Conservation (phyloP, 2,797 vertebrate species). For the Poeciliopsis paucimaculata region DNA sequence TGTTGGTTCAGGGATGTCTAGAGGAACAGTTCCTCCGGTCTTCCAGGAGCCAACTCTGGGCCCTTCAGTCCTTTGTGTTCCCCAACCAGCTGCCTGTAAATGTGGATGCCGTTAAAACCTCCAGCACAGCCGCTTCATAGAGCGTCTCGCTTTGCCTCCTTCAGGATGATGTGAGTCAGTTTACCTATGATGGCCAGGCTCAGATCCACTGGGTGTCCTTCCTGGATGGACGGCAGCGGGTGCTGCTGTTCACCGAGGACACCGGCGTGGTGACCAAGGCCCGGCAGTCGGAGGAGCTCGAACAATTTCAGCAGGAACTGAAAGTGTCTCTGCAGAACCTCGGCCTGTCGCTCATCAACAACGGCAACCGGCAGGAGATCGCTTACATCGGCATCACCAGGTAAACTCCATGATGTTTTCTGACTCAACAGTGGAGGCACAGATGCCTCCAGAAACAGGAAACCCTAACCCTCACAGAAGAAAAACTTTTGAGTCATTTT, state of each 20-base stretch:
- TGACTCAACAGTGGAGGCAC: background rate
- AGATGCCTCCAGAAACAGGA: background rate
- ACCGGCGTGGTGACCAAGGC: slow-evolving; percentile 91
- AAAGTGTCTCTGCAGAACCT: slow-evolving; percentile 91
- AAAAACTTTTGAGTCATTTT: background rate
- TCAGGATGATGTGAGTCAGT: slow-evolving; percentile 92
- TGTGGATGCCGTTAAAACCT: background rate
- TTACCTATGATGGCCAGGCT: slow-evolving; percentile 83
- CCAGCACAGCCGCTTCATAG: background rate
- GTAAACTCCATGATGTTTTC: slow-evolving; percentile 41
- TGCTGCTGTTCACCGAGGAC: slow-evolving; percentile 94
- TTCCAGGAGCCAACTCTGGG: background rate
- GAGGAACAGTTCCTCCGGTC: background rate
- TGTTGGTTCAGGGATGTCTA: background rate
- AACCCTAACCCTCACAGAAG: no score
- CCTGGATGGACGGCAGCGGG: slow-evolving; percentile 92
- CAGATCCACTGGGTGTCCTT: slow-evolving; percentile 97
- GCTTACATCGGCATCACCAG: slow-evolving; percentile 95
- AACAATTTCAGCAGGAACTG: slow-evolving; percentile 92
- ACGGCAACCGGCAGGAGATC: slow-evolving; percentile 88
- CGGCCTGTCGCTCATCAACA: slow-evolving; percentile 93
- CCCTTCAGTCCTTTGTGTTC: background rate
- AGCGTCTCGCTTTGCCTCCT: accelerated
- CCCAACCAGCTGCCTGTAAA: background rate
- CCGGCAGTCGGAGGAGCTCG: slow-evolving; percentile 92